Conservation (phyloP, 2,113 vertebrate genomes). For the Lepus europaeus region DNA sequence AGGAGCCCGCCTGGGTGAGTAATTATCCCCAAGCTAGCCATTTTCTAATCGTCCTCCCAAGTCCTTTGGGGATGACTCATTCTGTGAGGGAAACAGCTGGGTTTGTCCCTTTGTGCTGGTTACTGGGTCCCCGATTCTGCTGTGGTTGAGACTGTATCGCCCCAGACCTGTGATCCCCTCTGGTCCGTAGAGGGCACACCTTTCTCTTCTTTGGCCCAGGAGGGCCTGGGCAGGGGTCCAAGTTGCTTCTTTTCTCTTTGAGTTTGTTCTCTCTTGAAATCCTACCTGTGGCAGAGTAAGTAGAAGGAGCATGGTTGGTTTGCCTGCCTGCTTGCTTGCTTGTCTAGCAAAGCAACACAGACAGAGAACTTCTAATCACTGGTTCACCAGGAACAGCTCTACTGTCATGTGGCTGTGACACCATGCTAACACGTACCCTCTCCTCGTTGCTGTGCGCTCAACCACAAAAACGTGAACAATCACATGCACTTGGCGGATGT, state of each 20-base stretch:
- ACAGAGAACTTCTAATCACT: no score
- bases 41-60: constrained; percentile 41
- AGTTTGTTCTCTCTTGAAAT: background rate
- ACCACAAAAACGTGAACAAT: background rate
- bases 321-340: no score
- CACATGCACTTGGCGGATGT: background rate
- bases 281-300: background rate
- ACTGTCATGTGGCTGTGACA: background rate
- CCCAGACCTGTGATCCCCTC: background rate
- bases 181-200: background rate
- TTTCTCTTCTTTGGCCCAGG: background rate
- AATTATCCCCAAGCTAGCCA: constrained; percentile 37
- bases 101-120: constrained; percentile 22
- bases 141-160: background rate
- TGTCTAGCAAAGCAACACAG: no score
- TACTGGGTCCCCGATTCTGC: background rate
- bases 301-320: background rate
- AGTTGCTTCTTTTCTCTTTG: background rate
- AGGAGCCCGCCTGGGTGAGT: background rate
- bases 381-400: background rate
- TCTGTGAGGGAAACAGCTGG: background rate
- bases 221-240: background rate
- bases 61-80: constrained; percentile 60
- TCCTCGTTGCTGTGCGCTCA: background rate
- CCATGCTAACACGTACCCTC: no score